These are phyloP conservation scores for Drosophila punjabiensis DNA, from an alignment of 1,140 invertebrate species.

Conservation along the genomic window DNA sequence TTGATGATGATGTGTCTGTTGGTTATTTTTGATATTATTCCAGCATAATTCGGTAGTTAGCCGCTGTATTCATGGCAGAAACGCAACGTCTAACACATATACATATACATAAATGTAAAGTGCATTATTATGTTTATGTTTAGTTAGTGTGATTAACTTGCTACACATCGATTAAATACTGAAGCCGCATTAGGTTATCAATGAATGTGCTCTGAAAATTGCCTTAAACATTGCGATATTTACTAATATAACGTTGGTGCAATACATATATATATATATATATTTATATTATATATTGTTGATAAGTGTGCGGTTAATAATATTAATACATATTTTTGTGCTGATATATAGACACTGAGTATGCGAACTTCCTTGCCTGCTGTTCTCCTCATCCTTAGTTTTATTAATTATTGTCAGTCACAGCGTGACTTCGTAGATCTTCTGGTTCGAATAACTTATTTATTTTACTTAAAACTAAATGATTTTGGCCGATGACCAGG, in stretches of 20 bases:
- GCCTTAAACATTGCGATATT: slow-evolving; percentile 41
- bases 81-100: slow-evolving; percentile 81
- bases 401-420: slow-evolving; percentile 84
- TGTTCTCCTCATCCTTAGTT: slow-evolving; percentile 44
- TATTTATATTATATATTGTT: slow-evolving; percentile 42
- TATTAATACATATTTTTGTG: slow-evolving; percentile 36
- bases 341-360: slow-evolving; percentile 69
- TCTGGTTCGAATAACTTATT: slow-evolving; percentile 45
- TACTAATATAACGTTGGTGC: slow-evolving; percentile 62
- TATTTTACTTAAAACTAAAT: slow-evolving; percentile 54
- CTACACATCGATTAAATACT: slow-evolving; percentile 75
- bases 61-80: slow-evolving; percentile 79
- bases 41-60: slow-evolving; percentile 47
- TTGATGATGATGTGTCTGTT: slow-evolving; percentile 77
- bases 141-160: slow-evolving; percentile 58
- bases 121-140: slow-evolving; percentile 41
- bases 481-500: slow-evolving; percentile 45
- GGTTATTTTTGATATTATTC: slow-evolving; percentile 51
- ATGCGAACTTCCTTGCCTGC: slow-evolving; percentile 49
- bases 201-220: slow-evolving; percentile 79
- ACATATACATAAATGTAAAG: slow-evolving; percentile 82
- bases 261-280: slow-evolving; percentile 65
- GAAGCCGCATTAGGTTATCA: slow-evolving; percentile 75
- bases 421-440: slow-evolving; percentile 71
- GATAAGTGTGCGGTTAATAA: slow-evolving; percentile 43